phyloP scores from a whole-genome alignment of 1,140 invertebrate genomes.

The Aphidius gifuensis region DNA sequence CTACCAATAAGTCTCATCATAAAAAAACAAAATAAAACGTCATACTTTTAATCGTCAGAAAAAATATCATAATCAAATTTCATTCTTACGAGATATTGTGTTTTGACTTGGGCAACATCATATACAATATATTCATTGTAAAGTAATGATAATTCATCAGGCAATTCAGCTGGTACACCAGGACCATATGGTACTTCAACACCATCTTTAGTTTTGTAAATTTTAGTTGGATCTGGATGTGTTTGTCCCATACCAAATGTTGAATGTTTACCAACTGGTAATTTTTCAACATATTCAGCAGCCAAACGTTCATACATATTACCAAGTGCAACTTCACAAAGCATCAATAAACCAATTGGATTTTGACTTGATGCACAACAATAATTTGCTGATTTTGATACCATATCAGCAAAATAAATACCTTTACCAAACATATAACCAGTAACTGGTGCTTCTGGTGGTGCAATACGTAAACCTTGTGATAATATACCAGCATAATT shows the following conservation, averaged over 20 bases:
- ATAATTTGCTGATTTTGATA: slow-evolving; percentile 98
- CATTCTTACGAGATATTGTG: slow-evolving; percentile 74
- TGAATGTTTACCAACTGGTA: slow-evolving; percentile 76
- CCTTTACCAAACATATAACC: slow-evolving; percentile 99
- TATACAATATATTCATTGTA: slow-evolving; percentile 94
- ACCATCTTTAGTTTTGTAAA: slow-evolving; percentile 54
- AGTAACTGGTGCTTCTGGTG: slow-evolving; percentile 88
- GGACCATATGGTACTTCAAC: slow-evolving; percentile 76
- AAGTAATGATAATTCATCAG: slow-evolving; percentile 59
- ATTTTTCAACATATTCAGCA: slow-evolving; percentile 74
- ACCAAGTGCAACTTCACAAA: slow-evolving; percentile 95
- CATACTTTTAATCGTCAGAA: no score
- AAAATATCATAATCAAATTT: slow-evolving; percentile 67
- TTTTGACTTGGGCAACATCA: slow-evolving; percentile 83
- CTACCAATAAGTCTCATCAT: no score
- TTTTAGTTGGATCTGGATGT: slow-evolving; percentile 63
- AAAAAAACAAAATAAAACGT: no score
- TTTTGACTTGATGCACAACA: slow-evolving; percentile 75
- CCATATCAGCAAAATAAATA: slow-evolving; percentile 97
- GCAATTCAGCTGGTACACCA: slow-evolving; percentile 41
- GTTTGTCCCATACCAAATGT: slow-evolving; percentile 76
- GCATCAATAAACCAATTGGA: slow-evolving; percentile 77
- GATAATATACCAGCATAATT: slow-evolving; percentile 96
- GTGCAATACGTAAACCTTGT: slow-evolving; percentile 94
- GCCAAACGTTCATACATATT: slow-evolving; percentile 77